Evolutionary conservation across 2,797 vertebrate species (phyloP), one percentile per base, ranked within the genome.

Genomic region (Eupleurogrammus muticus): DNA sequence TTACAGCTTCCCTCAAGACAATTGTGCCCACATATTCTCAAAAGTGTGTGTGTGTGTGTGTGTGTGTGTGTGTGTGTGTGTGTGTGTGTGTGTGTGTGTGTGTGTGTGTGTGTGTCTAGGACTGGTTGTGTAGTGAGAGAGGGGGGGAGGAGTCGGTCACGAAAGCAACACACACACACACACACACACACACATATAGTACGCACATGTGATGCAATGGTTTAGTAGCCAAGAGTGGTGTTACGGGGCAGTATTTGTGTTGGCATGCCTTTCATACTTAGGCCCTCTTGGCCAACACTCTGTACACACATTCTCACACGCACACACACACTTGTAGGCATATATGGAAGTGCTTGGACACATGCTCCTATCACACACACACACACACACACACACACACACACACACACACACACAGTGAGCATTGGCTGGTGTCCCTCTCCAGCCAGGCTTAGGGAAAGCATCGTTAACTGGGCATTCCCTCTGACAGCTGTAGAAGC

Each of bases 401-500:
- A 63, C 38, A 63, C 75, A 66, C 56, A 47, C 70, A 60, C 36
- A 53, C 38, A 50, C 53, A 69, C 6, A 63, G 40, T 51, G 20
- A 65, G 36, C 8, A 0, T 59, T 82, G 85, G 80, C 84, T 79
- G 76, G 69, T 67, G 64, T 87, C 64, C 79, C 77, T 86, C 73
- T 82, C 11, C 56, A 72, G 75, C 73, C 65, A 59, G 73, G 73
- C 76, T 77, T 38, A 48, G 53, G 73, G 72, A 81, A 70, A 73
- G 71, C 23, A 60, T 73, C 52, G 38, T 77, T 81, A 78, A 77
- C 81, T 52, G 82, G 83, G 77, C 75, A 85, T 90, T 82, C 82
- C 87, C 86, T 75, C 64, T 77, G 80, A 83, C 85, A 89, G 89
- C 87, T 86, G 82, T 65, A 83, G 80, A 66, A 42, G 38, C 70